phyloP scores from a whole-genome alignment of 53 echinoderm and acorn worm genomes.

The Apostichopus leukothele region DNA sequence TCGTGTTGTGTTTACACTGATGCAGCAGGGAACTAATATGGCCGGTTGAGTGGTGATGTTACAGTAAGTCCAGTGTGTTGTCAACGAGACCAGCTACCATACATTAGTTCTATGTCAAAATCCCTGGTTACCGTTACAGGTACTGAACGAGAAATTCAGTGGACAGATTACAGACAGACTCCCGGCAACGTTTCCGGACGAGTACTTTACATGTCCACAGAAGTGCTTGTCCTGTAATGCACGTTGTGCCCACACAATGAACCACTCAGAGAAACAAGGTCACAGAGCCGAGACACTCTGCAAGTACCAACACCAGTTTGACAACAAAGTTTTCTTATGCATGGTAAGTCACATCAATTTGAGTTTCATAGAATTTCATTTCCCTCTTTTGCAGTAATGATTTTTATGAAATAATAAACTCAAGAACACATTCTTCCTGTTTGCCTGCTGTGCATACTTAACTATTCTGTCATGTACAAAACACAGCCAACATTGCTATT shows the following conservation, averaged over 20 bases:
- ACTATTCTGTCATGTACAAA: no score
- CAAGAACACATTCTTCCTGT: no score
- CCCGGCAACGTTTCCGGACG: slow-evolving; percentile 87
- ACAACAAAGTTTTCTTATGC: slow-evolving; percentile 88
- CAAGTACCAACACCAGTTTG: slow-evolving; percentile 92
- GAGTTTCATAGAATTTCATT: no score
- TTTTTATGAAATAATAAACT: no score
- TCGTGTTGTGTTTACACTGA: no score
- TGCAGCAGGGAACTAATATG: no score
- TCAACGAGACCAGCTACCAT: neutral
- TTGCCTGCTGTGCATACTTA: no score
- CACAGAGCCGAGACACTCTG: slow-evolving; percentile 67
- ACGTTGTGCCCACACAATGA: slow-evolving; percentile 86
- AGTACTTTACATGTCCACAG: slow-evolving; percentile 88
- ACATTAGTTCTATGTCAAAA: neutral
- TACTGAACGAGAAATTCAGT: slow-evolving; percentile 87
- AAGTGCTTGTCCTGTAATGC: slow-evolving; percentile 77
- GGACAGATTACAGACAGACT: slow-evolving; percentile 72
- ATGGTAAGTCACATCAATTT: slow-evolving; percentile 56
- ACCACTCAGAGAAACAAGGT: slow-evolving; percentile 68
- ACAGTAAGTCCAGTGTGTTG: neutral
- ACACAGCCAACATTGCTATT: no score
- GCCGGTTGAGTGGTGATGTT: no score
- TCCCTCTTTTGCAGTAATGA: no score
- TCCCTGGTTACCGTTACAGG: slow-evolving; percentile 43